Percentiles rank a stretch among this genome's conserved stretches.
Evolutionary conservation across 1,140 invertebrate genomes (phyloP).

Genomic region (Caenorhabditis inopinata): DNA sequence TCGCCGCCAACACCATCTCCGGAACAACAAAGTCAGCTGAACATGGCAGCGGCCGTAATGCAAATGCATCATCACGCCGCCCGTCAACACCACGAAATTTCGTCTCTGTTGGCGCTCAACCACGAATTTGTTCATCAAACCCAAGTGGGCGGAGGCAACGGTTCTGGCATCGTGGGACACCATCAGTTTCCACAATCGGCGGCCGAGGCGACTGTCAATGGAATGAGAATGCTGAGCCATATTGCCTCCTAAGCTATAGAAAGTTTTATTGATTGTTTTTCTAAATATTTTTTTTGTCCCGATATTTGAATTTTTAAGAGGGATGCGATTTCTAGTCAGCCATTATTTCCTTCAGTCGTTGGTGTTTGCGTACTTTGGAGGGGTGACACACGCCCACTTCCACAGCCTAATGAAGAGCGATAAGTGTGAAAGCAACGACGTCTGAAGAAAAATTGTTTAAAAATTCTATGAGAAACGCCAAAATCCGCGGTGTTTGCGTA

Average conservation of each 20-base stretch:
- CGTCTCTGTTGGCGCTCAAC: neutral
- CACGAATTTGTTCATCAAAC: neutral
- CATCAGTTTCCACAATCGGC: neutral
- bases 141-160: neutral
- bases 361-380: no score
- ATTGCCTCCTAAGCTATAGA: neutral
- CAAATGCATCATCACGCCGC: neutral
- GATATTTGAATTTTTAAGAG: no score
- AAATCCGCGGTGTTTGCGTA: no score
- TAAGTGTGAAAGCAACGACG: no score
- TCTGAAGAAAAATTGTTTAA: no score
- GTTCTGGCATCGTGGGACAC: neutral
- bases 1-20: neutral
- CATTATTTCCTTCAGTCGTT: no score
- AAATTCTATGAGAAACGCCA: no score
- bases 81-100: neutral
- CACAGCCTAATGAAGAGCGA: no score
- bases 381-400: no score
- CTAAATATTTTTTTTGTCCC: neutral
- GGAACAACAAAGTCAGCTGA: neutral
- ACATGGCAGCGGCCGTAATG: neutral
- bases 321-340: no score
- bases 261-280: no score
- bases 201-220: neutral
- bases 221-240: constrained; percentile 14